A percentile compares a stretch with the other conserved stretches of the same genome.
These are phyloP conservation scores for Sebastes steindachneri DNA, from an alignment of 2,797 vertebrate species.

Conservation along the genomic window DNA sequence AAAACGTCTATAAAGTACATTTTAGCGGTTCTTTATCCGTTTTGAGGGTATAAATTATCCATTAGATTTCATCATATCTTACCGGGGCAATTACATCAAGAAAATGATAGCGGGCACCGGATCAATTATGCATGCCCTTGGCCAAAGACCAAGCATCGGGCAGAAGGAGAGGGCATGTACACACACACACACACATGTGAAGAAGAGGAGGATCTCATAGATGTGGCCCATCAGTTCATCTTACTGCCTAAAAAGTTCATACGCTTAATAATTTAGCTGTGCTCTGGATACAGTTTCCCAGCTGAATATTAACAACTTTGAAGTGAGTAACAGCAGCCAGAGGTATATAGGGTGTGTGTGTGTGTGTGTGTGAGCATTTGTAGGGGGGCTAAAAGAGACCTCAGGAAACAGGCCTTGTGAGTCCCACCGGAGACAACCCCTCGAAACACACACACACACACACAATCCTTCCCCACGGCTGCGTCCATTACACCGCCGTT, in stretches of 20 bases:
- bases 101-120: conserved; percentile 96
- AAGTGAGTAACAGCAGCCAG: conserved; percentile 91
- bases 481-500: conserved; percentile 82
- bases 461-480: conserved; percentile 58
- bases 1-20: conserved; percentile 56
- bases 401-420: conserved; percentile 84
- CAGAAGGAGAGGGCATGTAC: conserved; percentile 88
- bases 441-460: conserved; percentile 47
- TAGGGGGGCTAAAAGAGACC: conserved; percentile 84
- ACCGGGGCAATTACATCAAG: conserved; percentile 99
- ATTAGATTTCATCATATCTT: conserved; percentile 99
- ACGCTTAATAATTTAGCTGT: conserved; percentile 99
- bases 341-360: conserved; percentile 69
- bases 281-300: conserved; percentile 99
- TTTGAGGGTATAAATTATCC: conserved; percentile 94
- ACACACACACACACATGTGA: conserved; percentile 52
- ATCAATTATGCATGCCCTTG: conserved; percentile 99
- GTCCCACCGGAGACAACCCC: conserved; percentile 74
- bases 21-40: conserved; percentile 86
- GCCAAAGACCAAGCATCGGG: conserved; percentile 94
- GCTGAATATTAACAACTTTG: conserved; percentile 99
- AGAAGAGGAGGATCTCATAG: conserved; percentile 90
- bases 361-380: conserved; percentile 43
- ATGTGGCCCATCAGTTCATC: conserved; percentile 99
- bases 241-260: conserved; percentile 99